Evolutionary conservation across 2,888 invertebrate genomes (phyloP).

Genomic region (Polydrusus pterygomalis): DNA sequence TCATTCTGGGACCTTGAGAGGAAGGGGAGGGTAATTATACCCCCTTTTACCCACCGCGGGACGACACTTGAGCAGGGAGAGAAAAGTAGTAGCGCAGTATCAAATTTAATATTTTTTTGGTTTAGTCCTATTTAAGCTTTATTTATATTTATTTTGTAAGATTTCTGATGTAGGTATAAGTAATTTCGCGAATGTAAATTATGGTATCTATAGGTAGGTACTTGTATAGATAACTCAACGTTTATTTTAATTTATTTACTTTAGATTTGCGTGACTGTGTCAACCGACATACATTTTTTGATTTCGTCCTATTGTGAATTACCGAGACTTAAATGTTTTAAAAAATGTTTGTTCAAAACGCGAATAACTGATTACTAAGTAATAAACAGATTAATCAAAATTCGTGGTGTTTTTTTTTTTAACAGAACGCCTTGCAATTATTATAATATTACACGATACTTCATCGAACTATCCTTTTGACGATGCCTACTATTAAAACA

Average conservation of each 20-base stretch:
- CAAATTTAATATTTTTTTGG: background rate
- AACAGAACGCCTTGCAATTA: too few relatives aligned
- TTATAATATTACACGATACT: too few relatives aligned
- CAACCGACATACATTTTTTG: background rate
- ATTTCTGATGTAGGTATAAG: background rate
- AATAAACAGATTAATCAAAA: too few relatives aligned
- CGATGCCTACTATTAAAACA: too few relatives aligned
- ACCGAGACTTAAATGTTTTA: background rate
- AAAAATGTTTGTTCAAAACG: slow-evolving; percentile 1
- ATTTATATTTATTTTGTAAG: slow-evolving; percentile 20
- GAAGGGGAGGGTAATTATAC: too few relatives aligned
- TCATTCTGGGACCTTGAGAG: too few relatives aligned
- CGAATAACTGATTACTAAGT: too few relatives aligned
- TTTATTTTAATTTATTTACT: background rate
- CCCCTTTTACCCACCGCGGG: too few relatives aligned
- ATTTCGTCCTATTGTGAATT: background rate
- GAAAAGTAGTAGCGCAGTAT: background rate
- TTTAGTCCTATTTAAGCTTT: background rate
- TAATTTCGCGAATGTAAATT: background rate
- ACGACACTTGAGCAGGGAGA: too few relatives aligned
- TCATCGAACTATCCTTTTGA: too few relatives aligned
- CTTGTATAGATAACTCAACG: background rate
- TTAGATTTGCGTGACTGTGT: slow-evolving; percentile 9
- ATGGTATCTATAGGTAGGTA: background rate
- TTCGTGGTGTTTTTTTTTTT: too few relatives aligned